Conservation (phyloP, 2,888 invertebrate species). For the Eledona agricola region DNA sequence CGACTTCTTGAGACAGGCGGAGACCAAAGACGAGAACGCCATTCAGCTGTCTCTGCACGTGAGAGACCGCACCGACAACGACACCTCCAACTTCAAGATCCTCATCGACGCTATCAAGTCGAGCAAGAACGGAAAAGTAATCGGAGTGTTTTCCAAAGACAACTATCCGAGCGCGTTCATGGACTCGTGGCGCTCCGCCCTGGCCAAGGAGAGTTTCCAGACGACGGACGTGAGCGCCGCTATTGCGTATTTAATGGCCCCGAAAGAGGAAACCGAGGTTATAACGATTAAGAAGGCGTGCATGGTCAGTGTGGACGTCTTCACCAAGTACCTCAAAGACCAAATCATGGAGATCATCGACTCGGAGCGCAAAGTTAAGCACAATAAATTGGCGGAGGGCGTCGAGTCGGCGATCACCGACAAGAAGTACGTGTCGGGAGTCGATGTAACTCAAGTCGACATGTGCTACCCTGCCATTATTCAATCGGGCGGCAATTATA, state of each 20-base stretch:
- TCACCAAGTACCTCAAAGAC: conserved; percentile 95
- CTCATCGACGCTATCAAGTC: conserved; percentile 81
- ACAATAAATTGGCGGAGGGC: conserved; percentile 92
- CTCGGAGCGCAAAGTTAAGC: conserved; percentile 97
- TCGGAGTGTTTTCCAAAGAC: conserved; percentile 94
- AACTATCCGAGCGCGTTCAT: conserved; percentile 93
- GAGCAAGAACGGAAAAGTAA: conserved; percentile 86
- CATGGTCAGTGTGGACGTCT: conserved; percentile 92
- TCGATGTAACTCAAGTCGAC: conserved; percentile 89
- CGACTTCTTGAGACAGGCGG: conserved; percentile 92
- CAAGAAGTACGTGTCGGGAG: conserved; percentile 92
- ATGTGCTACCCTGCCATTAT: conserved; percentile 99
- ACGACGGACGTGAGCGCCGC: conserved; percentile 86
- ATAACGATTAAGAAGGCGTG: conserved; percentile 91
- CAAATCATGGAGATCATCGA: conserved; percentile 99
- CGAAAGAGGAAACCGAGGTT: conserved; percentile 94
- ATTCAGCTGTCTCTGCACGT: conserved; percentile 84
- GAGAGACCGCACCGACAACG: conserved; percentile 92
- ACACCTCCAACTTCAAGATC: conserved; percentile 87
- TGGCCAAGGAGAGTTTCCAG: conserved; percentile 83
- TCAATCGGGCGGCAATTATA: conserved; percentile 97
- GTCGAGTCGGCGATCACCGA: conserved; percentile 93
- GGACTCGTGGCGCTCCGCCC: conserved; percentile 84
- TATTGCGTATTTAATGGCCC: conserved; percentile 87
- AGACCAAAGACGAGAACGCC: conserved; percentile 84